Percentiles rank a stretch among this genome's conserved stretches.
These are phyloP conservation scores for Callyntrura sp. DNA, from an alignment of 2,888 invertebrate species.

Conservation along the genomic window DNA sequence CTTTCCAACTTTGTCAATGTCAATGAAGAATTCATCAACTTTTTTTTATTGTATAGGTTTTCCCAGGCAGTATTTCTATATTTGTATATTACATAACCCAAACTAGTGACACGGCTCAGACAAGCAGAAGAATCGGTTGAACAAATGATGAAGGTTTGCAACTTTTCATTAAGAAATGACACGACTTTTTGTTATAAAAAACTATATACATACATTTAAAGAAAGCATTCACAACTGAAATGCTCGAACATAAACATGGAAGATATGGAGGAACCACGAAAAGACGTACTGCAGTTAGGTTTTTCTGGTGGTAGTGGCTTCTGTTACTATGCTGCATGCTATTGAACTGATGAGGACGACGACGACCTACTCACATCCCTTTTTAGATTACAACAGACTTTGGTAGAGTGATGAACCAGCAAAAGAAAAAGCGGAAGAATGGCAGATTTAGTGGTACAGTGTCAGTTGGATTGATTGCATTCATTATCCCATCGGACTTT, in stretches of 20 bases:
- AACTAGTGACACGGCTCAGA: not conserved
- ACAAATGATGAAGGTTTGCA: conserved; percentile 33
- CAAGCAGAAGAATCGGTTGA: conserved; percentile 22
- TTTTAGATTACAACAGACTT: conserved; percentile 34
- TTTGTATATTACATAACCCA: conserved; percentile 13
- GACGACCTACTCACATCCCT: conserved; percentile 25
- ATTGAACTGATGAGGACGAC: no score
- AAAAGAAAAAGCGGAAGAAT: conserved; percentile 30
- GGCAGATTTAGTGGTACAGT: conserved; percentile 56
- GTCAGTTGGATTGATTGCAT: conserved; percentile 77
- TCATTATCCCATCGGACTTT: conserved; percentile 69
- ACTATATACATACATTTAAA: not conserved
- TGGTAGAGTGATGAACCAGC: conserved; percentile 68
- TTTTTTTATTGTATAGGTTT: conserved; percentile 63
- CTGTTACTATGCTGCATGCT: no score
- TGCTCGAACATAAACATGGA: not conserved
- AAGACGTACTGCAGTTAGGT: not conserved
- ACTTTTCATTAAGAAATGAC: conserved; percentile 34
- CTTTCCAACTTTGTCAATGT: conserved; percentile 70
- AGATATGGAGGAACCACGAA: not conserved
- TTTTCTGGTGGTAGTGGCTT: not conserved
- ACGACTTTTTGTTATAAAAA: not conserved
- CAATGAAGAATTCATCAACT: conserved; percentile 74
- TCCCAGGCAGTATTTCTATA: conserved; percentile 3
- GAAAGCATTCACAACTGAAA: conserved; percentile 13